Percentiles rank a stretch among this genome's conserved stretches.
phyloP scores from a whole-genome alignment of 2,888 invertebrate genomes.

The Hypolimnas misippus region DNA sequence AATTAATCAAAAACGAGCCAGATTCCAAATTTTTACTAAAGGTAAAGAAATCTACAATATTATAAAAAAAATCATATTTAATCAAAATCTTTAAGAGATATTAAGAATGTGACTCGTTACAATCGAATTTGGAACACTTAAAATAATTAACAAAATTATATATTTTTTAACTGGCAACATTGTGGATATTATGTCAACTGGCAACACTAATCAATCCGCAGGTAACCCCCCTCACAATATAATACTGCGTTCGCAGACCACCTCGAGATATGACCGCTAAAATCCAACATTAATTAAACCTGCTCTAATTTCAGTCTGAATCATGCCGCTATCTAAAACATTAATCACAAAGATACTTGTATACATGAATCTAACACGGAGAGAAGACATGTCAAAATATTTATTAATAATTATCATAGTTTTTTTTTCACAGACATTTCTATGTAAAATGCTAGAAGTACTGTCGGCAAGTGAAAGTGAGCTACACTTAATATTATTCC shows the following conservation, averaged over 20 bases:
- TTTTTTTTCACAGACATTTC: conserved; percentile 25
- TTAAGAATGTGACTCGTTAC: conserved; percentile 1
- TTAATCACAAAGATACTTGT: conserved; percentile 76
- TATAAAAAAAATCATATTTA: not conserved
- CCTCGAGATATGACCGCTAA: conserved; percentile 24
- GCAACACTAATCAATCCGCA: conserved; percentile 38
- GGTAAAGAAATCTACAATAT: not conserved
- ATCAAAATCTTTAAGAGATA: not conserved
- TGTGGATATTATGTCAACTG: not conserved
- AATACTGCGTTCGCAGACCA: conserved; percentile 67
- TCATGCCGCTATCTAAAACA: conserved; percentile 68
- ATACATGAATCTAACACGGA: conserved; percentile 76
- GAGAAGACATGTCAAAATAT: conserved; percentile 72
- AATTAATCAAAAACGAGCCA: not conserved
- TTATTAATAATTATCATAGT: conserved; percentile 40
- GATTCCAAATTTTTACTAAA: not conserved
- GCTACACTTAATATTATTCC: conserved; percentile 76
- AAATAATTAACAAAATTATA: not conserved
- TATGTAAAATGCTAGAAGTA: conserved; percentile 64
- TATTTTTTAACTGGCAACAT: not conserved
- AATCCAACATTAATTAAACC: conserved; percentile 46
- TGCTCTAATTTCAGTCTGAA: conserved; percentile 75
- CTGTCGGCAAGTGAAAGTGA: conserved; percentile 72
- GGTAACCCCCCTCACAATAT: conserved; percentile 57
- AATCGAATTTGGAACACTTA: not conserved